Percentiles rank a stretch among this genome's conserved stretches.
Conservation (phyloP, 2,888 invertebrate genomes). For the Dexiosoma caninum region DNA sequence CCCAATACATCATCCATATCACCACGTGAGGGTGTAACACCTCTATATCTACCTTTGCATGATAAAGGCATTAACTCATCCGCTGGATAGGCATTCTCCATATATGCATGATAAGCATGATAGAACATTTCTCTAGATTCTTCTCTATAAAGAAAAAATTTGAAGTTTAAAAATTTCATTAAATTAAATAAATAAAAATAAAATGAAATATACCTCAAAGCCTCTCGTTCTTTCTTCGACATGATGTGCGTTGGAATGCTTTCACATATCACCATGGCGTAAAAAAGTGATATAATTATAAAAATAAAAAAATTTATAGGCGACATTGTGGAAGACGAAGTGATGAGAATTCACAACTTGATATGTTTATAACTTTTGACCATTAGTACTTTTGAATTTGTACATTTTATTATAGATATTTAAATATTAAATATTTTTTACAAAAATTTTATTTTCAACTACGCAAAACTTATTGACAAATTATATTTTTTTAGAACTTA, state of each 20-base stretch:
- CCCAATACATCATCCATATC: conserved; percentile 98
- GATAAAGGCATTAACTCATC: conserved; percentile 98
- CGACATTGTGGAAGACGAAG: conserved; percentile 26
- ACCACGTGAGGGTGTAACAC: conserved; percentile 92
- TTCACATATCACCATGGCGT: conserved; percentile 67
- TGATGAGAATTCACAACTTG: conserved; percentile 1
- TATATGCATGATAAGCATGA: conserved; percentile 96
- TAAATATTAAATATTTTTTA: conserved; percentile 47
- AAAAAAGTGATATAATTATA: conserved; percentile 60
- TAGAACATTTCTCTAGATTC: conserved; percentile 97
- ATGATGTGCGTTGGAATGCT: conserved; percentile 79
- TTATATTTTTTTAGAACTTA: neutral
- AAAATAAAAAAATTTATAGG: conserved; percentile 57
- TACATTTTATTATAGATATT: conserved; percentile 29
- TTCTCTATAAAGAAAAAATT: conserved; percentile 82
- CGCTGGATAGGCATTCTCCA: conserved; percentile 98
- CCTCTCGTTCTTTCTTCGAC: conserved; percentile 82
- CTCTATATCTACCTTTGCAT: conserved; percentile 94
- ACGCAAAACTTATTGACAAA: neutral
- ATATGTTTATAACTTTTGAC: conserved; percentile 26
- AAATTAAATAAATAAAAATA: neutral
- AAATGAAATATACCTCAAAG: conserved; percentile 85
- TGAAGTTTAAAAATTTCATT: neutral
- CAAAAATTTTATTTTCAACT: conserved; percentile 13
- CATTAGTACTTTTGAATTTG: neutral